phyloP scores from a whole-genome alignment of 2,113 vertebrate species.

The Phrynosoma blainvillii region DNA sequence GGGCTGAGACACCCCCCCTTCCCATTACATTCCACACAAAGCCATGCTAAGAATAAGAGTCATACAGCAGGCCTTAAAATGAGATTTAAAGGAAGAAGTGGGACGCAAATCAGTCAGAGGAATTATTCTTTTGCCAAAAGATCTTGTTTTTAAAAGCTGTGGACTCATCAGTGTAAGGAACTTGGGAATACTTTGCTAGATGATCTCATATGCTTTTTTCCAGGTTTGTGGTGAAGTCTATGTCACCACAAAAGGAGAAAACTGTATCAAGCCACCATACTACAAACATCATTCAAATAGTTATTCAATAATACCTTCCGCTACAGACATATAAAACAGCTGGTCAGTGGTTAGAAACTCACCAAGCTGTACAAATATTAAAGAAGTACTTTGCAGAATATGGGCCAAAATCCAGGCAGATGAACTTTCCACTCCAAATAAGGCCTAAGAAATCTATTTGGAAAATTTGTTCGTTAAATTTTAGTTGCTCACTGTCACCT shows the following conservation, averaged over 20 bases:
- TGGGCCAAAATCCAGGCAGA: not conserved
- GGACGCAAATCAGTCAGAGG: constrained; percentile 9
- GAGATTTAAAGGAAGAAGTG: not conserved
- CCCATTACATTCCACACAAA: not conserved
- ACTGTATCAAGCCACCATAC: not conserved
- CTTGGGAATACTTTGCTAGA: not conserved
- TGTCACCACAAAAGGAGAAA: constrained; percentile 11
- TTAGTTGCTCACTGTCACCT: not conserved
- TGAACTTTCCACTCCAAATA: constrained; percentile 3
- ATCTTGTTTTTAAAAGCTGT: not conserved
- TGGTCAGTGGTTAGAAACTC: not conserved
- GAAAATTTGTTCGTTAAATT: not conserved
- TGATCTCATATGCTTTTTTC: not conserved
- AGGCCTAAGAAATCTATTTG: not conserved
- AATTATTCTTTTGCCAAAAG: not conserved
- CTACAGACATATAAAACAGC: not conserved
- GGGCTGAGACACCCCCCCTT: not conserved
- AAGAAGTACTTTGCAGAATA: not conserved
- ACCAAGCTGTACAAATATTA: not conserved
- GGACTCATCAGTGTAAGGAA: constrained; percentile 19
- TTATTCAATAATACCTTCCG: not conserved
- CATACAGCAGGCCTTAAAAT: not conserved
- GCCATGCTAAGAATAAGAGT: not conserved
- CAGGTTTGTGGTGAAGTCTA: constrained; percentile 1
- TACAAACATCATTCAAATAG: not conserved